phyloP scores from a whole-genome alignment of 2,113 vertebrate genomes.

The Tragulus kanchil region DNA sequence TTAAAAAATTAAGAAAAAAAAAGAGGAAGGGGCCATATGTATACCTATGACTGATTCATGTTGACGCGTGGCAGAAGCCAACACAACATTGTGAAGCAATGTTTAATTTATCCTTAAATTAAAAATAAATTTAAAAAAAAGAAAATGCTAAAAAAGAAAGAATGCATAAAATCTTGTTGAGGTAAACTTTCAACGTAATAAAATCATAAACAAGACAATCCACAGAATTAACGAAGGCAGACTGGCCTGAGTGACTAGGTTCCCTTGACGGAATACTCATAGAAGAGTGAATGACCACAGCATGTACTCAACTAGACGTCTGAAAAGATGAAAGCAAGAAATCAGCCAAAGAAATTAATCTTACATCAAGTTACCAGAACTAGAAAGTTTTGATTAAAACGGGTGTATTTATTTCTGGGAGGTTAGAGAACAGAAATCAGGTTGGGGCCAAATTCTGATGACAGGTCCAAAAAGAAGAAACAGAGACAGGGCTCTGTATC shows the following conservation, averaged over 20 bases:
- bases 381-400: neutral
- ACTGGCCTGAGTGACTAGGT: neutral
- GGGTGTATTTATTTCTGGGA: neutral
- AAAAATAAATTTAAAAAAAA: too few species aligned
- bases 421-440: neutral
- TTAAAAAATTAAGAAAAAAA: too few species aligned
- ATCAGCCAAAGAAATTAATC: neutral
- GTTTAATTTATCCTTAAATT: too few species aligned
- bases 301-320: neutral
- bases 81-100: too few species aligned
- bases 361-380: neutral
- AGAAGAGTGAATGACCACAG: neutral
- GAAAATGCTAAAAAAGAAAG: neutral
- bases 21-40: too few species aligned
- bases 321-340: neutral
- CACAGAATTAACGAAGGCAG: neutral
- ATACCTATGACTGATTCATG: too few species aligned
- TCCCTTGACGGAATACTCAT: neutral
- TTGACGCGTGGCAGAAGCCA: too few species aligned
- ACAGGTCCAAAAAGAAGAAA: neutral
- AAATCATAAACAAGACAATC: neutral
- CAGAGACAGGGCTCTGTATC: neutral
- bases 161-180: neutral
- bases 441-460: neutral
- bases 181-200: neutral